Evolutionary conservation across 64 coral and sea anemone genomes (phyloP).

Genomic region (Pachyseris speciosa): DNA sequence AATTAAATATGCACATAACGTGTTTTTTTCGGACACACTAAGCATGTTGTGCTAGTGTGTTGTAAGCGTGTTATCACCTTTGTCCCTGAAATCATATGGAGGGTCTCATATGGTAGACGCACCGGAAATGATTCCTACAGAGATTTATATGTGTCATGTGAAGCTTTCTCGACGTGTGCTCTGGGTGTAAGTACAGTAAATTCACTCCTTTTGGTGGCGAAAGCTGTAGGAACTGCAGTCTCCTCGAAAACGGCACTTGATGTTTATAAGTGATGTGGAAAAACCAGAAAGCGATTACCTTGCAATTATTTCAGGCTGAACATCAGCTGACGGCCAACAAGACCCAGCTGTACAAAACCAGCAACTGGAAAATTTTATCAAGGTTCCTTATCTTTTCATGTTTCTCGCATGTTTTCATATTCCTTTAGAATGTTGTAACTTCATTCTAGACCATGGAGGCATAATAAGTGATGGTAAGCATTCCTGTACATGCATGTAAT

Average conservation of each 20-base stretch:
- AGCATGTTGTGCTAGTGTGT: no score
- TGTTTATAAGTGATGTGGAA: neutral
- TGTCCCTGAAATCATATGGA: no score
- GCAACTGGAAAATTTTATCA: conserved; percentile 3
- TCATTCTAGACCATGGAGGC: neutral
- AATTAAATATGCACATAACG: no score
- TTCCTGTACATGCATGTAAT: neutral
- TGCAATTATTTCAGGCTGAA: neutral
- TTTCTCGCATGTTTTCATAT: neutral
- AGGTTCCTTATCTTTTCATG: conserved; percentile 3
- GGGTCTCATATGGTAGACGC: neutral
- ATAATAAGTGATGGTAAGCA: conserved; percentile 10
- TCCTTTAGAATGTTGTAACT: neutral
- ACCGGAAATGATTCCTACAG: conserved; percentile 9
- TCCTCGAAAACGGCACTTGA: neutral
- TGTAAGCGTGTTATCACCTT: no score
- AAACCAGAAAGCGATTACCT: neutral
- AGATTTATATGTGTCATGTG: neutral
- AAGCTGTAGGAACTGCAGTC: neutral
- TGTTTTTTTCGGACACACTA: no score
- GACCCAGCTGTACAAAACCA: neutral
- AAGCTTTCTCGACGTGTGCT: neutral
- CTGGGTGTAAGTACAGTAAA: conserved; percentile 1
- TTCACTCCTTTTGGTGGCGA: neutral
- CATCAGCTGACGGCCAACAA: conserved; percentile 20